Evolutionary conservation across 2,888 invertebrate species (phyloP), one percentile per base, ranked within the genome.

Genomic region (Diarsia rubi): DNA sequence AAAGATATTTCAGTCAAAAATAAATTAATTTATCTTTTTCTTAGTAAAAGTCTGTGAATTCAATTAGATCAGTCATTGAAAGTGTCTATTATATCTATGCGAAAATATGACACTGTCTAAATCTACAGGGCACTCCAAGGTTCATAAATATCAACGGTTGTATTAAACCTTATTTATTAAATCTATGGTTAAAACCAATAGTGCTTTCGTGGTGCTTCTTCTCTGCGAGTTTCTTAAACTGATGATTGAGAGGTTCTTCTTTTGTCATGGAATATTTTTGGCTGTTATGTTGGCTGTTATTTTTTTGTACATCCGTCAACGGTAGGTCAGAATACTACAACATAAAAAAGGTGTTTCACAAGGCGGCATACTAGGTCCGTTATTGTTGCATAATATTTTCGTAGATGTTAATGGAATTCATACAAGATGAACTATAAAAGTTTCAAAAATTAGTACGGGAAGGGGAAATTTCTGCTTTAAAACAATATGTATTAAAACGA

Each of bases 1-100:
- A 31, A n/a, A 42, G 16, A 49, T 78, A 42, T 78, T 65, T 59
- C 24, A 12, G 47, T 31, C 4, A 42, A 42, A 47, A 44, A 44
- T 73, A 42, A 31, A 21, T 19, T 47, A 54, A 1, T n/a, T 37
- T 0, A 2, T 19, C 37, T 37, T 74, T 16, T 42, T 16, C 42
- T 42, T 42, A 24, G 42, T 37, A 37, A 49, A n/a, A 16, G 1
- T 31, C n/a, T 37, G 6, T 24, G 24, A 27, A 16, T 21, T 14
- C 9, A 14, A n/a, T 42, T 14, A 42, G 57, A 8, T 11, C 1
- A 54, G 14, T 44, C 31, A 70, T 24, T 24, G 6, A 57, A n/a
- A 14, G 27, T n/a, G 6, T 0, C 19, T 21, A 16, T 42, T 6
- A n/a, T n/a, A n/a, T n/a, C n/a, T n/a, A n/a, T n/a, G 14, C 45